Evolutionary conservation across 64 coral and sea anemone species (phyloP).

Genomic region (Pocillopora damicornis): DNA sequence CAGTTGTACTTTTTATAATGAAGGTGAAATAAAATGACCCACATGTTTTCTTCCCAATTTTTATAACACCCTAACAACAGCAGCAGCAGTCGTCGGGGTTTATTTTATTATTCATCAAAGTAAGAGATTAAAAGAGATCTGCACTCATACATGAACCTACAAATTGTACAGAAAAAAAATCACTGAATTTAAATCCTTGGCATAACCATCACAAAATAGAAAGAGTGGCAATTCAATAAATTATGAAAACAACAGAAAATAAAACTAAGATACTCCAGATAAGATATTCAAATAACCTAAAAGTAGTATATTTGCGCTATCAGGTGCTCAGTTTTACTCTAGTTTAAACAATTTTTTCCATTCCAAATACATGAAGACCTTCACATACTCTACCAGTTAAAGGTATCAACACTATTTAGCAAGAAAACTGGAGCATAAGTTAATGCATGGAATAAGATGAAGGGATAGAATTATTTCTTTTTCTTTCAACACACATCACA

Average conservation of each 20-base stretch:
- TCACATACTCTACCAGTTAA: too few species aligned
- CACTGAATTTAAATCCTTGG: neutral
- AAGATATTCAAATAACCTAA: neutral
- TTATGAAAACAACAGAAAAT: neutral
- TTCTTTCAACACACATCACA: neutral
- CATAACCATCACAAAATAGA: neutral
- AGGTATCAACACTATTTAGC: too few species aligned
- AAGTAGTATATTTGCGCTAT: neutral
- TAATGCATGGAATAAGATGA: neutral
- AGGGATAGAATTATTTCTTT: neutral
- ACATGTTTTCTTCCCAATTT: neutral
- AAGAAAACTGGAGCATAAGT: neutral
- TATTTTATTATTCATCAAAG: neutral
- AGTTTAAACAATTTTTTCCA: too few species aligned
- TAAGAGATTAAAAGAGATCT: neutral
- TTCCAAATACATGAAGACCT: too few species aligned
- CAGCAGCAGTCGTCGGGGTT: neutral
- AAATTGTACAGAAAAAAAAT: slow-evolving; percentile 13
- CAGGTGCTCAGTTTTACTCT: neutral
- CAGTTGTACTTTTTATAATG: too few species aligned
- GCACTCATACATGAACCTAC: neutral
- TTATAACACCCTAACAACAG: neutral
- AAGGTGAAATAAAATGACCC: too few species aligned
- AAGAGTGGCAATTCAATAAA: neutral
- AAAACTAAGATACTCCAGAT: neutral